A percentile compares a stretch with the other conserved stretches of the same genome.
These are phyloP conservation scores for Drosophila sechellia DNA, from an alignment of 1,140 invertebrate genomes.

Conservation along the genomic window DNA sequence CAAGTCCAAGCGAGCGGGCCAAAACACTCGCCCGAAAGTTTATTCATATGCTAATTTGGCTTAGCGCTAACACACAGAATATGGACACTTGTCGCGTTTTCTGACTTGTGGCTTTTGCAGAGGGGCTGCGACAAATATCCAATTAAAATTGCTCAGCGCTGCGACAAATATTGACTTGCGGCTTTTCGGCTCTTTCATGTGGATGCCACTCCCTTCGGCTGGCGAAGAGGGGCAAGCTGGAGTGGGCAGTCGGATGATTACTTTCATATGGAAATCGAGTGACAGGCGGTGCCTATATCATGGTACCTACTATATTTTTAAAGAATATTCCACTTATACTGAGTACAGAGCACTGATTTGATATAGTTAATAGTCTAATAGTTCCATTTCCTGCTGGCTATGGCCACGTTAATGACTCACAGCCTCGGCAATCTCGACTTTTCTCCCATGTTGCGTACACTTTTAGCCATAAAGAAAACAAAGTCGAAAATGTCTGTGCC, in stretches of 20 bases:
- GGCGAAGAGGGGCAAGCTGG: conserved; percentile 6
- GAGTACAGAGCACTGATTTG: no score
- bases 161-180: conserved; percentile 63
- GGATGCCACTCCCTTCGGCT: conserved; percentile 24
- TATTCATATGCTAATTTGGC: conserved; percentile 81
- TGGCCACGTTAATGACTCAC: conserved; percentile 34
- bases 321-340: not conserved
- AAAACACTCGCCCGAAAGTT: conserved; percentile 50
- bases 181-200: conserved; percentile 38
- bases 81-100: conserved; percentile 53
- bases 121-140: conserved; percentile 55
- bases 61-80: conserved; percentile 63
- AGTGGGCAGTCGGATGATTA: conserved; percentile 8
- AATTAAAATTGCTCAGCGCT: conserved; percentile 70
- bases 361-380: not conserved
- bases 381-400: conserved; percentile 6
- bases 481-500: conserved; percentile 31
- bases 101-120: conserved; percentile 51
- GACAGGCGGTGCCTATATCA: conserved; percentile 13
- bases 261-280: conserved; percentile 41
- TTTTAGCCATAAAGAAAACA: conserved; percentile 38
- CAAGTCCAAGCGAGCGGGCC: conserved; percentile 10
- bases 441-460: conserved; percentile 1
- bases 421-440: not conserved
- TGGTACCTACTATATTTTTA: no score